Conservation (phyloP, 2,113 vertebrate species). For the Psammodynastes pulverulentus region DNA sequence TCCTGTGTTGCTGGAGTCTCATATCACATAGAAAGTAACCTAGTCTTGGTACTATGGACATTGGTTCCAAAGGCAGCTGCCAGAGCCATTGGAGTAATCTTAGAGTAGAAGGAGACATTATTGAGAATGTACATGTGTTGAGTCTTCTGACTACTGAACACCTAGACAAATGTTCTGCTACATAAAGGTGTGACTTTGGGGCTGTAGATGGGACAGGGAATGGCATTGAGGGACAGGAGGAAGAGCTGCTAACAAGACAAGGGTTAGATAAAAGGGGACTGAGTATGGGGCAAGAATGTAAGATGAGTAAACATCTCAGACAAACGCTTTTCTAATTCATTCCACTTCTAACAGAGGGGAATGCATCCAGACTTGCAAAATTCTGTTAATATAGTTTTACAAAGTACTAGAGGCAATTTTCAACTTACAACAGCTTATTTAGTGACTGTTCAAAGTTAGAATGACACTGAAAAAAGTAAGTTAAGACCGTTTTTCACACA, state of each 20-base stretch:
- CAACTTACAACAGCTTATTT: not conserved
- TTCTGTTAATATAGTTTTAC: not conserved
- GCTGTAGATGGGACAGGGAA: not conserved
- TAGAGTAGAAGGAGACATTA: not conserved
- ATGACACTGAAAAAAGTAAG: not conserved
- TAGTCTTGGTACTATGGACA: not conserved
- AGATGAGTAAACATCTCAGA: not conserved
- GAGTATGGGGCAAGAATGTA: not conserved
- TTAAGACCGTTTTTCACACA: not conserved
- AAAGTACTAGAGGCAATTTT: not conserved
- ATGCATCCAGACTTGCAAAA: not conserved
- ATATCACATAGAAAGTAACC: not conserved
- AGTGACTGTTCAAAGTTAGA: not conserved
- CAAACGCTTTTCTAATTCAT: not conserved
- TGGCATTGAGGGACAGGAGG: not conserved
- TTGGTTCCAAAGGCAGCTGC: not conserved
- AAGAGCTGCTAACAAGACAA: not conserved
- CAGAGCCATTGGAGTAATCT: not conserved
- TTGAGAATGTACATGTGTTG: not conserved
- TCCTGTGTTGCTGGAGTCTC: not conserved
- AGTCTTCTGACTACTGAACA: not conserved
- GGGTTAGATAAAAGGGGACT: not conserved
- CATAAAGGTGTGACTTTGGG: not conserved
- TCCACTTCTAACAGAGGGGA: not conserved
- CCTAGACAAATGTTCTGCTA: not conserved